phyloP scores from a whole-genome alignment of 1,140 invertebrate species.

The Nebria ingens region DNA sequence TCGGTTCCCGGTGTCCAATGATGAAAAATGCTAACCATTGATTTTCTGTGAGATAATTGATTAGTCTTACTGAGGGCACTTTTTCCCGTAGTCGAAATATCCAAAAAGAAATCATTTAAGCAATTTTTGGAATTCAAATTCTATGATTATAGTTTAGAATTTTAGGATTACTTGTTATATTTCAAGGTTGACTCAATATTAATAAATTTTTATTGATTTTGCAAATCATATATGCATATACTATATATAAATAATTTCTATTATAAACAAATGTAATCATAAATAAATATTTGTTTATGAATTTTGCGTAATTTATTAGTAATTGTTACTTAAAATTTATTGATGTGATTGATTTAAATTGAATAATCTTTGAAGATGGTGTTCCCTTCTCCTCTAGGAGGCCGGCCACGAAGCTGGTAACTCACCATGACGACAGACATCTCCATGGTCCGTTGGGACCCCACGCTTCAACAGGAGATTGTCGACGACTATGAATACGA shows the following conservation, averaged over 20 bases:
- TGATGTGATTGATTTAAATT: neutral
- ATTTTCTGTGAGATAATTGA: neutral
- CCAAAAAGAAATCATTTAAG: neutral
- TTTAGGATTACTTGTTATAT: no score
- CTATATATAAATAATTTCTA: no score
- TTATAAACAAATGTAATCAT: no score
- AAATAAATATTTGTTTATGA: no score
- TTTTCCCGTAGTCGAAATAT: neutral
- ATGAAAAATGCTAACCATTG: slow-evolving; percentile 9
- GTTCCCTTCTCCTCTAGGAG: no score
- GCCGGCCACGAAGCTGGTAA: slow-evolving; percentile 21
- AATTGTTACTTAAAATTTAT: no score
- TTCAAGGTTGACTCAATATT: no score
- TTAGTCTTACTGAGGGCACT: slow-evolving; percentile 8
- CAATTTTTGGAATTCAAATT: neutral
- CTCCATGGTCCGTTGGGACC: slow-evolving; percentile 89
- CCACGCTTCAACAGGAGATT: slow-evolving; percentile 77
- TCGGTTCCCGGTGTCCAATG: neutral
- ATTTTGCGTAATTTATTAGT: no score
- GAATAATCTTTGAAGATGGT: no score
- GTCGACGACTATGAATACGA: slow-evolving; percentile 97
- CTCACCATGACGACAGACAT: slow-evolving; percentile 93
- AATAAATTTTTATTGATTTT: no score
- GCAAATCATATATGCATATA: no score
- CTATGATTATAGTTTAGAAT: no score